Evolutionary conservation across 2,113 vertebrate genomes (phyloP), one percentile per base, ranked within the genome.

Genomic region (Thermophis baileyi): DNA sequence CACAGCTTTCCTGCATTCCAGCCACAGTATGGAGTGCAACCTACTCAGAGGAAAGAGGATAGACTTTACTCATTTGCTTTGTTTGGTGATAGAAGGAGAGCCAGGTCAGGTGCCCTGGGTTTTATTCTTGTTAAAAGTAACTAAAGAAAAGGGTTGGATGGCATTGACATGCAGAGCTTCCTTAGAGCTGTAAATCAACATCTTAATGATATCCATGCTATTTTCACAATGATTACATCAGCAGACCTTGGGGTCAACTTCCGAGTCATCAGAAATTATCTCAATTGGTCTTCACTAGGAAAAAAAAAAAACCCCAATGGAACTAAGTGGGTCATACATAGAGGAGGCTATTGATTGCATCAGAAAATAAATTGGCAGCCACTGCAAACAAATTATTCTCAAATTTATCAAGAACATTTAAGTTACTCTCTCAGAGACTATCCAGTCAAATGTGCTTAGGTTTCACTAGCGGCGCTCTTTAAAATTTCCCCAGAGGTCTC

Each of bases 151-250:
- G 22, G 40, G 18, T 30, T 4, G 27, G 47, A 69, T 20, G 20
- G 35, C 51, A 89, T 53, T 4, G 35, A 54, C 6, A 18, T 44
- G 50, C 69, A 54, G 60, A 40, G 40, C 49, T 90, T 90, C 44
- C 3, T 51, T 22, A 18, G 74, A 35, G 53, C 88, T 87, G 46
- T 90, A 51, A 53, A 30, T 63, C 49, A 85, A 93, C 89, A 63
- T 51, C 50, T 47, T 27, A 90, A 60, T 60, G n/a, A 93, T 60
- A 50, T 47, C 27, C 47, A 18, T 87, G 46, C 86, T 7, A 55
- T 47, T 50, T 90, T 86, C 55, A 90, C 30, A 47, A 90, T n/a
- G 89, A 93, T 93, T 93, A 93, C 89, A 87, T 93, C 92, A 93
- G 74, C 89, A 51, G 89, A 89, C 54, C 44, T n/a, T 44, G 81